Base-by-base conservation (phyloP, 2,113 vertebrate species). In the Passerina amoena region DNA sequence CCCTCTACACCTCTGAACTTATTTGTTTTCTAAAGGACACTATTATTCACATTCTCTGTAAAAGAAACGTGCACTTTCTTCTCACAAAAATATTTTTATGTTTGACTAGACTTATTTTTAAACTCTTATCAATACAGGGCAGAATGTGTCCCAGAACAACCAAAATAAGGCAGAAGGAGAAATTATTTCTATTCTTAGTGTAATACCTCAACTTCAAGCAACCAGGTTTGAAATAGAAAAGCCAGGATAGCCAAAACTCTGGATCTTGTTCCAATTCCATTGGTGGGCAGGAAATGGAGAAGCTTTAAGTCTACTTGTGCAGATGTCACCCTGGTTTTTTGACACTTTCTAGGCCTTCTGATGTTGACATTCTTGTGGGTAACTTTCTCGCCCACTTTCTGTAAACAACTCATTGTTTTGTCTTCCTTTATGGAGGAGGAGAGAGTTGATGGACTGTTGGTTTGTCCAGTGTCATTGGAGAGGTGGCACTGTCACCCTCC, bases 61-160 rank as follows among this genome's bases (percentile, higher is more conserved):
- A 80, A 87, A 91, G 70, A 95, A 94, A 85, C 4, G 9, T 61
- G 48, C 45, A 5, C 82, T 89, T 83, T 69, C 86, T 79, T 65
- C 66, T 85, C 84, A 61, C 35, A 86, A 96, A 95, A 96, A 97
- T 91, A 94, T 91, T 95, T 94, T 65, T 54, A 6, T 56, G 54
- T 90, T 96, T 80, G 78, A 65, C 37, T 45, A 61, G 50, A 75
- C 57, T 83, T 97, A 85, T 94, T 97, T 97, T 94, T 90, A 88
- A 93, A 86, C 63, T 73, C 78, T 86, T 93, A 86, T 86, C 66
- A 82, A 57, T 93, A 96, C 79, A 88, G 37, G 15, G 75, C 78
- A 94, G 79, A 86, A 78, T 35, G 53, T 37, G 50, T 86, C 63
- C 65, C 82, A 94, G 82, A 89, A 66, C 53, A 89, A 89, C 48